Conservation (phyloP, 2,888 invertebrate species). For the Linhomoeus sp. region DNA sequence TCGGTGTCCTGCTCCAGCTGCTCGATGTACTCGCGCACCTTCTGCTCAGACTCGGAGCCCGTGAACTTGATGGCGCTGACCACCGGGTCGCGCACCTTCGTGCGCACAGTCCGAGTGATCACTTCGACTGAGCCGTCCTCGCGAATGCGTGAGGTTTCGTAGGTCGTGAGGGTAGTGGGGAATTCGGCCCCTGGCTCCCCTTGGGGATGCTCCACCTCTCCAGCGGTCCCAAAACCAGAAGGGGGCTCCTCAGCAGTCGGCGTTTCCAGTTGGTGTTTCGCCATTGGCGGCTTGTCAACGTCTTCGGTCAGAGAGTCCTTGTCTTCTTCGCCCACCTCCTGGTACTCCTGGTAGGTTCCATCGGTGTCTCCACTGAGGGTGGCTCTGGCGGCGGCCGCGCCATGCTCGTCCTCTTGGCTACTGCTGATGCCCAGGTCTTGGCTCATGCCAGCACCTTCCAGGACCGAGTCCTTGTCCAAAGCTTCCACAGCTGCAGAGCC, state of each 20-base stretch:
- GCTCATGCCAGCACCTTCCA: conserved; percentile 9
- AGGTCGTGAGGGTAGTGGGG: conserved; percentile 24
- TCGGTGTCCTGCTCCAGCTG: conserved; percentile 9
- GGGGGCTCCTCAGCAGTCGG: too few species aligned
- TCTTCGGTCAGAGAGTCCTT: conserved; percentile 20
- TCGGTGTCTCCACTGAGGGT: conserved; percentile 20
- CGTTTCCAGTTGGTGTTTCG: too few species aligned
- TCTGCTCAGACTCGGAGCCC: conserved; percentile 19
- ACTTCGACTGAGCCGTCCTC: conserved; percentile 20
- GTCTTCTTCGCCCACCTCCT: conserved; percentile 13
- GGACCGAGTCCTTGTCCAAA: conserved; percentile 5
- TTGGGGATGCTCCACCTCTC: too few species aligned
- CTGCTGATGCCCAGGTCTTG: conserved; percentile 15
- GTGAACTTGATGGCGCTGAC: conserved; percentile 22
- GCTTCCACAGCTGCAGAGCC: too few species aligned
- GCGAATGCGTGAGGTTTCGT: conserved; percentile 17
- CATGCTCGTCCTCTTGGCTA: conserved; percentile 18
- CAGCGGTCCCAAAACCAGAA: too few species aligned
- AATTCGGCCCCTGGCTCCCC: conserved; percentile 11
- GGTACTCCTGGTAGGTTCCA: conserved; percentile 14
- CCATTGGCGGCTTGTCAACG: conserved; percentile 6
- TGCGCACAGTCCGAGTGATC: conserved; percentile 23
- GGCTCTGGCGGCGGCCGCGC: too few species aligned
- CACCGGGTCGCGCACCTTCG: conserved; percentile 21
- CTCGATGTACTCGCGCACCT: conserved; percentile 11